These are phyloP conservation scores for Delia radicum DNA, from an alignment of 1,140 invertebrate genomes.

Conservation along the genomic window DNA sequence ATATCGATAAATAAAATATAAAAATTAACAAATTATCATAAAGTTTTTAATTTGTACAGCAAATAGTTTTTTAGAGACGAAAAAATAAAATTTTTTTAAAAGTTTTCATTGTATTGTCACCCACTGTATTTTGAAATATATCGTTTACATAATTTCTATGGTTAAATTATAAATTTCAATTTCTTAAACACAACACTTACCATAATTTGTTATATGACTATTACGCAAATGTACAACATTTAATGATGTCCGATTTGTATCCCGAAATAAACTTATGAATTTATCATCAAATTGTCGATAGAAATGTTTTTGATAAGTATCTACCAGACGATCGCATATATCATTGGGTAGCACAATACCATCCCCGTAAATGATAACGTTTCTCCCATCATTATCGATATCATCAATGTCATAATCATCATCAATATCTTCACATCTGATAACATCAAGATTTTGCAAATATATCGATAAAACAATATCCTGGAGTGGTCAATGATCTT, in stretches of 20 bases:
- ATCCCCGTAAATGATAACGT: slow-evolving; percentile 32
- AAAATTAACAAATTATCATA: no score
- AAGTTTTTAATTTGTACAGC: no score
- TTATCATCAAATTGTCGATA: slow-evolving; percentile 61
- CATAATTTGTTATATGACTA: slow-evolving; percentile 69
- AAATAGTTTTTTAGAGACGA: no score
- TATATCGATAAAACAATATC: slow-evolving; percentile 66
- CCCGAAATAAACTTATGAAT: slow-evolving; percentile 72
- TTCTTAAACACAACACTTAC: no score
- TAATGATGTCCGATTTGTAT: slow-evolving; percentile 67
- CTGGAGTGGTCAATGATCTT: slow-evolving; percentile 58
- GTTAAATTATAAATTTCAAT: no score
- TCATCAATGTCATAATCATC: not conserved
- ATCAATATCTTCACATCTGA: slow-evolving; percentile 56
- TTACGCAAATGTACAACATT: slow-evolving; percentile 69
- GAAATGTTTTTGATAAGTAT: slow-evolving; percentile 63
- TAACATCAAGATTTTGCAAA: slow-evolving; percentile 64
- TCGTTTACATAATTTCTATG: no score
- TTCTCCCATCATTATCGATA: not conserved
- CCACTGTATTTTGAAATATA: no score
- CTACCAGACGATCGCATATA: slow-evolving; percentile 70
- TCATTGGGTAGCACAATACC: slow-evolving; percentile 65
- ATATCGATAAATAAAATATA: no score
- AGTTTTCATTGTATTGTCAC: no score
- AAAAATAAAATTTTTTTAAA: no score